Evolutionary conservation across 1,140 invertebrate species (phyloP).

Genomic region (Hylyphantes graminicola): DNA sequence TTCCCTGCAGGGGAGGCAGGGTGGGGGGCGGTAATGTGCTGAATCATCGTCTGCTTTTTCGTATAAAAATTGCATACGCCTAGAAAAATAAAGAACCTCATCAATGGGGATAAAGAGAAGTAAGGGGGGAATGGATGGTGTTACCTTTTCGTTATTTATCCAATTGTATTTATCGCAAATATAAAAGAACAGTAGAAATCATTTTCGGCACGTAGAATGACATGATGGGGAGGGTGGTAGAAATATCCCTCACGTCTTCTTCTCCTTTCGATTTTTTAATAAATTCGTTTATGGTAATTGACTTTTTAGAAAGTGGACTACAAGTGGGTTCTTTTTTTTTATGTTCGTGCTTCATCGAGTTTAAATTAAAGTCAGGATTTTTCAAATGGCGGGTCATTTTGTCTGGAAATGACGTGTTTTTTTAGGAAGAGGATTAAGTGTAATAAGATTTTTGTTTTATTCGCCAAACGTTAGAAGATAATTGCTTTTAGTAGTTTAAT

Average conservation of each 20-base stretch:
- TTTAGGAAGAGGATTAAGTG: too few species aligned
- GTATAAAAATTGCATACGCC: slow-evolving; percentile 27
- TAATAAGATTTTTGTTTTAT: too few species aligned
- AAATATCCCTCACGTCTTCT: too few species aligned
- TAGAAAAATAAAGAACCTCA: slow-evolving; percentile 42
- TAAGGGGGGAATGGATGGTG: background rate
- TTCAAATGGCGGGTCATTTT: too few species aligned
- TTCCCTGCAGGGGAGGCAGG: background rate
- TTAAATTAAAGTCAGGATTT: too few species aligned
- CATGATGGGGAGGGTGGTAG: background rate
- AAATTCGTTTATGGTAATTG: background rate
- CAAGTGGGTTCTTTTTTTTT: background rate
- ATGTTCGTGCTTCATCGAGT: too few species aligned
- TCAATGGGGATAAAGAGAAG: slow-evolving; percentile 17
- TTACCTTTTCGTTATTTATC: slow-evolving; percentile 20
- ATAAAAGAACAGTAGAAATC: slow-evolving; percentile 11
- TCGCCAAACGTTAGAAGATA: too few species aligned
- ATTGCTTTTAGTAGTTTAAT: too few species aligned
- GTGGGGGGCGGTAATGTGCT: slow-evolving; percentile 27
- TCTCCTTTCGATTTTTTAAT: background rate
- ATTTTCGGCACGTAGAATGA: slow-evolving; percentile 48
- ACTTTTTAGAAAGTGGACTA: background rate
- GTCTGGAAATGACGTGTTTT: too few species aligned
- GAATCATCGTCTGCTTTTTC: slow-evolving; percentile 31
- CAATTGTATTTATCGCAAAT: background rate